Evolutionary conservation across 2,113 vertebrate genomes (phyloP), one percentile per base, ranked within the genome.

Genomic region (Coturnix japonica): DNA sequence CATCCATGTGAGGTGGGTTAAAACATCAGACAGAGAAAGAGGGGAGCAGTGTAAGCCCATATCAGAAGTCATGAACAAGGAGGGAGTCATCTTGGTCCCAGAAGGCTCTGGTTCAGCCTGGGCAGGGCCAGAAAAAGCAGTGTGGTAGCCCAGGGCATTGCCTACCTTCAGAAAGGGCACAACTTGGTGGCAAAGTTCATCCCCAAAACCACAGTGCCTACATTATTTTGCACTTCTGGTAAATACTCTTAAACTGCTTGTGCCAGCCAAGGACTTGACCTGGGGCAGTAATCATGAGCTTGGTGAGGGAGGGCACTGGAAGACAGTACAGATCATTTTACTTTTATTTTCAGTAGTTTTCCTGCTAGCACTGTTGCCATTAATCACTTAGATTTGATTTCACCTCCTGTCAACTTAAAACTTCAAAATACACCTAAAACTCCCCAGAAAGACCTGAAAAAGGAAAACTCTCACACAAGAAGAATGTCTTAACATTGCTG

Each of bases 41-140:
- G 13, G 8, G 5, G 10, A 37, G 3, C 12, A 71, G 6, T 5
- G 9, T 0, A 3, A 70, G 12, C 7, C 25, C 6, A 2, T 4
- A 6, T 7, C 4, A 30, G 30, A 59, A 85, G 43, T 14, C 30
- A 59, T 47, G 59, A 75, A 43, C 0, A 0, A 81, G 7, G 25
- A 54, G 6, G 8, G 33, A 73, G 33, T 16, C 79, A 30, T 14
- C 20, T 35, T 49, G 26, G 20, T 61, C 16, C 15, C 56, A 0
- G 1, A 20, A 39, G 47, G 47, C 39, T 44, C 17, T 10, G 5
- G 46, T 13, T 54, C 13, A 12, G 11, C 20, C 72, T 2, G 0
- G 21, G n/a, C n/a, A 39, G 35, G n/a, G 20, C 43, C 66, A 57
- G 31, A 17, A 57, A 12, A 20, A 33, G 17, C 26, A 35, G 9